Conservation (phyloP, 2,797 vertebrate genomes). For the Onychomys leucogaster region DNA sequence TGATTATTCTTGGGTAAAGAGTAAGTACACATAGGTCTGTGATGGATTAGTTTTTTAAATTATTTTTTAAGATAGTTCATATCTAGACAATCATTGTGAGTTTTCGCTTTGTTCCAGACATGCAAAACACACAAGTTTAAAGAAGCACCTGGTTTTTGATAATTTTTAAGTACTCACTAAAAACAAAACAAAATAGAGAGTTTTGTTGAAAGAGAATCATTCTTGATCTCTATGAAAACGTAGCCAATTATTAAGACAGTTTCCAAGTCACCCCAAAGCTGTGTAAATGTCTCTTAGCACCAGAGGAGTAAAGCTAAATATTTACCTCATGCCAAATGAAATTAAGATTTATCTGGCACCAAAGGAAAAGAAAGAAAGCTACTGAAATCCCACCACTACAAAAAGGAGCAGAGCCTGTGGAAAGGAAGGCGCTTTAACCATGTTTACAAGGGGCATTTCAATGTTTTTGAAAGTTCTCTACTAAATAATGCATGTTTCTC, state of each 20-base stretch:
- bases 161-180: slow-evolving; percentile 61
- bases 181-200: slow-evolving; percentile 40
- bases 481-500: slow-evolving; percentile 78
- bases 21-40: neutral
- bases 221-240: slow-evolving; percentile 73
- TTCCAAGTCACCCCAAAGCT: slow-evolving; percentile 81
- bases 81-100: neutral
- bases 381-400: slow-evolving; percentile 12
- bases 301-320: slow-evolving; percentile 84
- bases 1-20: neutral
- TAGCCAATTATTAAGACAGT: slow-evolving; percentile 83
- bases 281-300: slow-evolving; percentile 82
- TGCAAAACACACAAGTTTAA: neutral
- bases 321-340: slow-evolving; percentile 84
- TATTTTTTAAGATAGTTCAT: neutral
- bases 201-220: slow-evolving; percentile 51
- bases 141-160: slow-evolving; percentile 57
- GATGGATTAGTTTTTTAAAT: neutral
- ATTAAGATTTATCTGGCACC: slow-evolving; percentile 82
- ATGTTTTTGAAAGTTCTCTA: slow-evolving; percentile 72
- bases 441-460: slow-evolving; percentile 80
- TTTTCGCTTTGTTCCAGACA: slow-evolving; percentile 58
- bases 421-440: slow-evolving; percentile 41
- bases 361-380: slow-evolving; percentile 75
- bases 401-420: slow-evolving; percentile 52